A percentile compares a stretch with the other conserved stretches of the same genome.
phyloP scores from a whole-genome alignment of 2,113 vertebrate genomes.

The Percopsis transmontana region DNA sequence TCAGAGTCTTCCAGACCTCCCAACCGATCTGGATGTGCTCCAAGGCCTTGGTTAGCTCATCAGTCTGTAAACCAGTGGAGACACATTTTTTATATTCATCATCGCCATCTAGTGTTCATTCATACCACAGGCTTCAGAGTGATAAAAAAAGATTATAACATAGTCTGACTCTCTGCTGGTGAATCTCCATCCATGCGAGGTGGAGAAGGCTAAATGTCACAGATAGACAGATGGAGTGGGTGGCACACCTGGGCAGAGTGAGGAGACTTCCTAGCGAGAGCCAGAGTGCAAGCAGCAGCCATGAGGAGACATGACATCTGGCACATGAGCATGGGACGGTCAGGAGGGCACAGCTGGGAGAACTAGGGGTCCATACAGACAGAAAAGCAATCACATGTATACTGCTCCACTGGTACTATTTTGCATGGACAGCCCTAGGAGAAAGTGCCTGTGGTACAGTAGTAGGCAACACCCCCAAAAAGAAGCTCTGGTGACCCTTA shows the following conservation, averaged over 20 bases:
- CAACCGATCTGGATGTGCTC: conserved; percentile 83
- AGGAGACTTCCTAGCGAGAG: conserved; percentile 78
- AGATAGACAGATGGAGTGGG: conserved; percentile 35
- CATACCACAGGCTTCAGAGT: conserved; percentile 16
- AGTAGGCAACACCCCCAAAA: too few species aligned
- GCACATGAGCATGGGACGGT: conserved; percentile 82
- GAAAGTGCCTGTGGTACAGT: too few species aligned
- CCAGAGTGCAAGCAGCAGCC: conserved; percentile 84
- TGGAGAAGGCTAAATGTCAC: conserved; percentile 49
- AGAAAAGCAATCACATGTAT: background rate
- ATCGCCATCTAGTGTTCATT: conserved; percentile 67
- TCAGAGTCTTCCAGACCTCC: conserved; percentile 84
- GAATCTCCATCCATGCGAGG: conserved; percentile 56
- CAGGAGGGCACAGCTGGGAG: conserved; percentile 84
- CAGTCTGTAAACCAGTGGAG: conserved; percentile 66
- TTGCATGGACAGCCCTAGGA: too few species aligned
- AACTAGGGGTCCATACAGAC: conserved; percentile 72
- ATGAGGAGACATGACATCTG: conserved; percentile 92
- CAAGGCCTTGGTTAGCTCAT: conserved; percentile 79
- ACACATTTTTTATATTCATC: conserved; percentile 40
- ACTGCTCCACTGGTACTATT: background rate
- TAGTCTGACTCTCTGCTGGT: conserved; percentile 40
- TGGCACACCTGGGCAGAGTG: conserved; percentile 74
- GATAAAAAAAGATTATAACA: conserved; percentile 19
- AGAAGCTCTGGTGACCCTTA: too few species aligned